Base-by-base conservation (phyloP, 1,140 invertebrate species). In the Onthophagus taurus region DNA sequence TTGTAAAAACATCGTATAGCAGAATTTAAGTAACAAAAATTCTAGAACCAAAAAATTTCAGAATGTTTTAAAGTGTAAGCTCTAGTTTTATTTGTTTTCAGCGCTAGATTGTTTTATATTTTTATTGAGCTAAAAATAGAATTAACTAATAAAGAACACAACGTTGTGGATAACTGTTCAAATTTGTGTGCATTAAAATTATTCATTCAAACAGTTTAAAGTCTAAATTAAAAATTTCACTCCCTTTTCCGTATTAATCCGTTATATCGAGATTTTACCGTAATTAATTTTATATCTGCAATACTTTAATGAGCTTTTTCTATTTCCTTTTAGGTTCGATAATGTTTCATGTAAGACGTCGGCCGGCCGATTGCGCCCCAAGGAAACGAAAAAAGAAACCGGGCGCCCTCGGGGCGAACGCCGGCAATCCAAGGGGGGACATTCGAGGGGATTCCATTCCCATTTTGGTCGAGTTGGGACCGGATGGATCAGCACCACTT, bases 301-400 rank as follows among this genome's bases (percentile, higher is more conserved):
- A 7, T 26, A 26, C n/a, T 26, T 26, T 26, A n/a, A n/a, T n/a
- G n/a, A n/a, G n/a, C n/a, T n/a, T n/a, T n/a, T n/a, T 26, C 24
- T 26, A 26, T 26, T 26, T 26, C 7, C 33, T 63, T 67, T 8
- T 65, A 92, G 89, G 89, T 60, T 89, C 87, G 38, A 88, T 95
- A 57, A 93, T 92, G 85, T 95, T 95, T 60, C 90, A 94, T 66
- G 89, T 94, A 60, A 74, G 88, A 49, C 75, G 88, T 58, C 74
- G 88, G 55, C 89, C 90, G 35, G 83, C 86, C 7, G 90, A 94
- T 65, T 82, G 85, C 52, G 86, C 89, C 60, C 88, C 86, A 9
- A 71, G 89, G 39, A 85, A 89, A 56, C 74, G 88, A 12, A 93
- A 93, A 77, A 94, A 94, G 74, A 92, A 93, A 67, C 83, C 83